Evolutionary conservation across 2,888 invertebrate species (phyloP).

Genomic region (Eristalinus sepulchralis): DNA sequence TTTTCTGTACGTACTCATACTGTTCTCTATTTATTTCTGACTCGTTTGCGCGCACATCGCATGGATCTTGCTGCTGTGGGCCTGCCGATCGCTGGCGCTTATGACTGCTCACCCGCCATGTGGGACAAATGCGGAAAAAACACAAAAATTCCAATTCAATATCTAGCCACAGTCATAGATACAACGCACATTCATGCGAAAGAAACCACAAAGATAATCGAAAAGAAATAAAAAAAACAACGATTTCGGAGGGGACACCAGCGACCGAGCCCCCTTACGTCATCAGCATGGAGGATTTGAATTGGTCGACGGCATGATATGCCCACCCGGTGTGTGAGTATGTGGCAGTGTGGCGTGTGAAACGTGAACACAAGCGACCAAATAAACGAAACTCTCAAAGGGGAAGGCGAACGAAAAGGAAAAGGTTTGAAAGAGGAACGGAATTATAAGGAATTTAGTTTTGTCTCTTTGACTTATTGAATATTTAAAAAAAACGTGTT

Average conservation of each 20-base stretch:
- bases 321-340: constrained; percentile 15
- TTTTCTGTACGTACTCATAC: background rate
- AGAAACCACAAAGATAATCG: background rate
- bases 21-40: background rate
- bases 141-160: background rate
- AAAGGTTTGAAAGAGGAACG: background rate
- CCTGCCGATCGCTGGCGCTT: background rate
- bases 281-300: constrained; percentile 30
- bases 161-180: background rate
- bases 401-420: background rate
- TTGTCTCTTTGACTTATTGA: constrained; percentile 8
- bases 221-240: background rate
- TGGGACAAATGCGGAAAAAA: background rate
- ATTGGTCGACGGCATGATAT: constrained; percentile 42
- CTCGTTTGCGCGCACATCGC: background rate
- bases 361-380: constrained; percentile 1
- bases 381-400: background rate
- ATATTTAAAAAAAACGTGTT: background rate
- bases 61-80: background rate
- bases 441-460: constrained; percentile 27
- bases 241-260: constrained; percentile 41
- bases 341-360: background rate
- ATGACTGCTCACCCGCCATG: background rate
- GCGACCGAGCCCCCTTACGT: constrained; percentile 66
- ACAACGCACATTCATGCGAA: background rate